Evolutionary conservation across 2,113 vertebrate species (phyloP).

Genomic region (Myanophis thanlyinensis): DNA sequence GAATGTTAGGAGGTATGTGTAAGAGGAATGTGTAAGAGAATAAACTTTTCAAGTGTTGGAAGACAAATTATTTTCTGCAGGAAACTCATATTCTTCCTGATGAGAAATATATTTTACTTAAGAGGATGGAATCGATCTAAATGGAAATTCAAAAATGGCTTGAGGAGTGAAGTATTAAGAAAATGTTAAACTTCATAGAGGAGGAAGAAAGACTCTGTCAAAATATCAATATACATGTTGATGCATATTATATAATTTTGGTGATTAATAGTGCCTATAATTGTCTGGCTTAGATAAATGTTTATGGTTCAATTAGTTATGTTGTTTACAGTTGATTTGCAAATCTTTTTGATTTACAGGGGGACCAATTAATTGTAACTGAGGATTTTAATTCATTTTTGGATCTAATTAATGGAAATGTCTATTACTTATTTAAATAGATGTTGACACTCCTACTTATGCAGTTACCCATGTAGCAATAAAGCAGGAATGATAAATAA

Average conservation of each 20-base stretch:
- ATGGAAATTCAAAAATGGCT: background rate
- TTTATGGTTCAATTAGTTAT: background rate
- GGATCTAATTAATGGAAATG: background rate
- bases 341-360: background rate
- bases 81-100: background rate
- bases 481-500: background rate
- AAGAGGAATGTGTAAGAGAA: background rate
- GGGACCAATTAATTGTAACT: background rate
- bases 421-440: background rate
- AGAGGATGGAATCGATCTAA: background rate
- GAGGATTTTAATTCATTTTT: background rate
- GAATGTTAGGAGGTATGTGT: background rate
- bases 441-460: background rate
- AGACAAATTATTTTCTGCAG: background rate
- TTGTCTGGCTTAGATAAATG: background rate
- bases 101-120: background rate
- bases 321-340: background rate
- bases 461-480: background rate
- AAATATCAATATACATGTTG: background rate
- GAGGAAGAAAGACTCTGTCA: background rate
- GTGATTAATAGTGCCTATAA: background rate
- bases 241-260: background rate
- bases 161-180: background rate
- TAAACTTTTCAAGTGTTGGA: background rate
- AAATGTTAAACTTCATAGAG: background rate